Evolutionary conservation across 1,140 invertebrate genomes (phyloP).

Genomic region (Zelostemma sp.): DNA sequence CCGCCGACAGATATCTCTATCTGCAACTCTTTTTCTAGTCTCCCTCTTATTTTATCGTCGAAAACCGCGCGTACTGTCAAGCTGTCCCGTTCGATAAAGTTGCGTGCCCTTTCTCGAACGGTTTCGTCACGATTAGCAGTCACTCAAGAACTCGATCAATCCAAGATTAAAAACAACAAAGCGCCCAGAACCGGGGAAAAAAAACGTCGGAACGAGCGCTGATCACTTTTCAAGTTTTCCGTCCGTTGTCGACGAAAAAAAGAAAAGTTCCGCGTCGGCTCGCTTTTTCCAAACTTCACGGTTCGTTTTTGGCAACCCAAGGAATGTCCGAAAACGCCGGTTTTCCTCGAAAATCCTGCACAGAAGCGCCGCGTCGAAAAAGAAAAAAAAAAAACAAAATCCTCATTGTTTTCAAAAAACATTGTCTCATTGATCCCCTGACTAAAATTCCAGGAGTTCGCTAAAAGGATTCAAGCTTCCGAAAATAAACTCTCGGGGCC

Average conservation of each 20-base stretch:
- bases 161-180: too few species aligned
- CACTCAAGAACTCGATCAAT: constrained; percentile 17
- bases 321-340: too few species aligned
- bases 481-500: constrained; percentile 6
- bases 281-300: too few species aligned
- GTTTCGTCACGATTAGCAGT: constrained; percentile 35
- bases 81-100: constrained; percentile 43
- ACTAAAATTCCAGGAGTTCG: not conserved
- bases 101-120: constrained; percentile 19
- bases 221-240: too few species aligned
- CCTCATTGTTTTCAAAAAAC: constrained; percentile 21
- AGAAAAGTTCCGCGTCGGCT: too few species aligned
- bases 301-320: too few species aligned
- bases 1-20: constrained; percentile 49
- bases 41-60: constrained; percentile 46
- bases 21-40: constrained; percentile 37
- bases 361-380: not conserved
- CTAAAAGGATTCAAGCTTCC: constrained; percentile 4
- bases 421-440: constrained; percentile 1
- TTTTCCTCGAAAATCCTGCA: too few species aligned
- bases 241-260: too few species aligned
- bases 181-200: too few species aligned
- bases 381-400: not conserved
- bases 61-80: constrained; percentile 42
- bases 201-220: too few species aligned